phyloP scores from a whole-genome alignment of 1,140 invertebrate species.

The Lerema accius region DNA sequence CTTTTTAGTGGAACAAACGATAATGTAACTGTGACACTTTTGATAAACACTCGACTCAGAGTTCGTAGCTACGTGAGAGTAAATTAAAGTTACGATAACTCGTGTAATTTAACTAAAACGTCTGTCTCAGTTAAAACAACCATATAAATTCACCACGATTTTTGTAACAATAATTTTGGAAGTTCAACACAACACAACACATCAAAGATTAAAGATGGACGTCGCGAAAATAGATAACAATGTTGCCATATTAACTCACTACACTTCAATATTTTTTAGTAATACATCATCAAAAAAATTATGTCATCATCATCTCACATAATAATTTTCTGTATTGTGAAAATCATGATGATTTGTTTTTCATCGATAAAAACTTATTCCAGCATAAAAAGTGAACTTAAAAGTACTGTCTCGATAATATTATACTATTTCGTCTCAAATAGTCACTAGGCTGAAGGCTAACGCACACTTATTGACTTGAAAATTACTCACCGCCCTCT shows the following conservation, averaged over 20 bases:
- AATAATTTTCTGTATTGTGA: too few relatives aligned
- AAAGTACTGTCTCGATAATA: too few relatives aligned
- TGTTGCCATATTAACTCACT: slow-evolving; percentile 53
- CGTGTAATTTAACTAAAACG: background rate
- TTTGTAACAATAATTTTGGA: slow-evolving; percentile 67
- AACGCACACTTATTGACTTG: too few relatives aligned
- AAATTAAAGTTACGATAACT: slow-evolving; percentile 33
- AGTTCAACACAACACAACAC: slow-evolving; percentile 80
- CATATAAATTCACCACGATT: slow-evolving; percentile 42
- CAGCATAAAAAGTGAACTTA: too few relatives aligned
- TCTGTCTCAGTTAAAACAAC: slow-evolving; percentile 16
- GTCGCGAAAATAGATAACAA: slow-evolving; percentile 70
- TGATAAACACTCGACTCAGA: slow-evolving; percentile 52
- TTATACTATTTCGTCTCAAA: too few relatives aligned
- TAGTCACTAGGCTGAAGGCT: too few relatives aligned
- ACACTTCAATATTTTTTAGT: slow-evolving; percentile 38
- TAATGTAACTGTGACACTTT: slow-evolving; percentile 78
- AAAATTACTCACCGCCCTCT: too few relatives aligned
- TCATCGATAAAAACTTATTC: too few relatives aligned
- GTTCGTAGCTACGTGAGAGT: slow-evolving; percentile 35
- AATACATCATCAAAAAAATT: too few relatives aligned
- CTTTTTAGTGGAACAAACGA: slow-evolving; percentile 75
- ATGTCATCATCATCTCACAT: too few relatives aligned
- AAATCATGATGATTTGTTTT: too few relatives aligned
- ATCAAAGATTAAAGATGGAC: slow-evolving; percentile 80